These are phyloP conservation scores for Stegastes partitus DNA, from an alignment of 2,113 vertebrate genomes.

Conservation along the genomic window DNA sequence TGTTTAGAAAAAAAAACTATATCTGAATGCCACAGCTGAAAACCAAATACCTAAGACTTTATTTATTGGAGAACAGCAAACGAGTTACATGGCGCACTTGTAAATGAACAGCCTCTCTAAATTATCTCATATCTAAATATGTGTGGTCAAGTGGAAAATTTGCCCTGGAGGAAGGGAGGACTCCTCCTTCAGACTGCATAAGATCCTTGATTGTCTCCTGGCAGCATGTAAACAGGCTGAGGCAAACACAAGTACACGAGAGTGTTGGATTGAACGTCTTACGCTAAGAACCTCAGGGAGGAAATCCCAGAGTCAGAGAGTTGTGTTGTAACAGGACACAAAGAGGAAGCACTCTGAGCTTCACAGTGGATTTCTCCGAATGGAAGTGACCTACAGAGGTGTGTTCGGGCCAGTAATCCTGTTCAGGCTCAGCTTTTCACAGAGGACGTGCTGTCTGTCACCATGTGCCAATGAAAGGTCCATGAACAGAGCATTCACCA, in stretches of 20 bases:
- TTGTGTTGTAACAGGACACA: not conserved
- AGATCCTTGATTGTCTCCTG: conserved; percentile 2
- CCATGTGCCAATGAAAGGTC: conserved; percentile 32
- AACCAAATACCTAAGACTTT: too few relatives aligned
- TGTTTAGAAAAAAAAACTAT: too few relatives aligned
- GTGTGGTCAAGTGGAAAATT: not conserved
- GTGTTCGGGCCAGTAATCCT: conserved; percentile 13
- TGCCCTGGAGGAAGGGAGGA: too few relatives aligned
- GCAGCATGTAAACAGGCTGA: not conserved
- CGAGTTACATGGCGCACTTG: not conserved
- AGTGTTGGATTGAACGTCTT: conserved; percentile 36
- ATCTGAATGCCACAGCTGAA: too few relatives aligned
- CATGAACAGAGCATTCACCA: conserved; percentile 14
- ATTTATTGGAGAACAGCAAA: too few relatives aligned
- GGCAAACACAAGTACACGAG: not conserved
- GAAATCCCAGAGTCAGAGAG: conserved; percentile 50
- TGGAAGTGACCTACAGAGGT: not conserved
- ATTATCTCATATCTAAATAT: not conserved
- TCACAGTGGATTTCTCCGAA: conserved; percentile 3
- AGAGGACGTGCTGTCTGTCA: conserved; percentile 34
- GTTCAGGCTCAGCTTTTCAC: not conserved
- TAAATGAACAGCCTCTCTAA: not conserved
- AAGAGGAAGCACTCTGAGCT: not conserved
- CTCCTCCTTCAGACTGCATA: not conserved
- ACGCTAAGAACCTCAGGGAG: conserved; percentile 42